These are phyloP conservation scores for Hippoglossus hippoglossus DNA, from an alignment of 2,797 vertebrate genomes.

Conservation along the genomic window DNA sequence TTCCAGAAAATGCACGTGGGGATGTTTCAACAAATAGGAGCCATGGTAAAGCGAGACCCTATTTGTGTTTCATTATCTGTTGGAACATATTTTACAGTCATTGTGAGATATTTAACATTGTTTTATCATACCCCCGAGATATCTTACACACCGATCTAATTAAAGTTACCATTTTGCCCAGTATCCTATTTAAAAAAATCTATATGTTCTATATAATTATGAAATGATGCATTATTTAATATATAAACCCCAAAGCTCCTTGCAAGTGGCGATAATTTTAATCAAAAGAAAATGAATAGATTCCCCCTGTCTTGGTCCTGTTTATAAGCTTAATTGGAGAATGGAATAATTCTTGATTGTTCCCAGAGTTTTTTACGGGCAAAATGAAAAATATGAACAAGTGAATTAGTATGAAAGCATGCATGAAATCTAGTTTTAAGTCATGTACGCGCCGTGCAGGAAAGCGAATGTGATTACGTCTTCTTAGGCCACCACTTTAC, in stretches of 20 bases:
- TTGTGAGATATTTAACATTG: conserved; percentile 86
- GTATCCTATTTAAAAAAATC: conserved; percentile 89
- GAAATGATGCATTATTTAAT: conserved; percentile 90
- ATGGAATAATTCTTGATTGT: conserved; percentile 78
- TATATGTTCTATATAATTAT: conserved; percentile 91
- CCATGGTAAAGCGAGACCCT: conserved; percentile 79
- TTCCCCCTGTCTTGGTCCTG: conserved; percentile 80
- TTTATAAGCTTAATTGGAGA: conserved; percentile 84
- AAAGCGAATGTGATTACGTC: conserved; percentile 79
- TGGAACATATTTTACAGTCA: conserved; percentile 86
- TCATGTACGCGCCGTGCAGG: conserved; percentile 77
- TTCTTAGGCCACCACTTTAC: conserved; percentile 76
- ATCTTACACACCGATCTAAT: conserved; percentile 88
- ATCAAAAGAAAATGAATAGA: conserved; percentile 88
- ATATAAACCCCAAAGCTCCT: conserved; percentile 86
- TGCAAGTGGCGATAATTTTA: conserved; percentile 86
- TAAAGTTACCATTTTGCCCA: conserved; percentile 85
- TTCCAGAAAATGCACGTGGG: conserved; percentile 75
- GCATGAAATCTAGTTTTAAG: conserved; percentile 83
- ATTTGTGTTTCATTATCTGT: conserved; percentile 89
- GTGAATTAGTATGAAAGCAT: conserved; percentile 83
- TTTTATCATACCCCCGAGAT: conserved; percentile 88
- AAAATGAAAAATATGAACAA: conserved; percentile 76
- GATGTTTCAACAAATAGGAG: conserved; percentile 80
- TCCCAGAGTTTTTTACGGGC: conserved; percentile 71